These are phyloP conservation scores for Quadriops clusia DNA, from an alignment of 2,888 invertebrate genomes.

Conservation along the genomic window DNA sequence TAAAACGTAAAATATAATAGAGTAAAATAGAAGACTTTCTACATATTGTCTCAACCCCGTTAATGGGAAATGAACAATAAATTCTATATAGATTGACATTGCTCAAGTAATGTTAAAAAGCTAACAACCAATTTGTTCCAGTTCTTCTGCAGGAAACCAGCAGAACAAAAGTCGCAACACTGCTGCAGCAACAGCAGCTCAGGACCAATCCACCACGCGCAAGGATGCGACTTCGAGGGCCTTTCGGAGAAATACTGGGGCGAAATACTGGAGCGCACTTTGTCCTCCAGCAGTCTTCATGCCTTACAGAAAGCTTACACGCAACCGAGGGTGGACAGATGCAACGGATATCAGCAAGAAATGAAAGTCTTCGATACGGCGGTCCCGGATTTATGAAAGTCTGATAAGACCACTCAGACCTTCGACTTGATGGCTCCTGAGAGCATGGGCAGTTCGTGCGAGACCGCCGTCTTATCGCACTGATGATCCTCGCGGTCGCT, in stretches of 20 bases:
- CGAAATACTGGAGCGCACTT: constrained; percentile 65
- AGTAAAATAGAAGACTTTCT: no score
- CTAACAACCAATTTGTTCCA: no score
- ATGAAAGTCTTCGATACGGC: constrained; percentile 31
- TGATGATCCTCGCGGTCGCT: no score
- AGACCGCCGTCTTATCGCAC: constrained; percentile 14
- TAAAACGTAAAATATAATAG: no score
- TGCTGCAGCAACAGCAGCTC: constrained; percentile 28
- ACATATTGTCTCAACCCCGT: no score
- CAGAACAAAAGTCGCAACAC: constrained; percentile 20
- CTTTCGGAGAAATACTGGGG: constrained; percentile 46
- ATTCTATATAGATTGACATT: no score
- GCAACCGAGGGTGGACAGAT: constrained; percentile 26
- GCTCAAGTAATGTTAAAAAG: no score
- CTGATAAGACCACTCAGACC: constrained; percentile 37
- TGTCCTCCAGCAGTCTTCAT: constrained; percentile 63
- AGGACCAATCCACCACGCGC: constrained; percentile 24
- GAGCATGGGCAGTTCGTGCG: constrained; percentile 30
- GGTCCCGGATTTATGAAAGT: constrained; percentile 37
- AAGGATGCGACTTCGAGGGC: constrained; percentile 42
- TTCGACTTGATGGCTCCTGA: constrained; percentile 24
- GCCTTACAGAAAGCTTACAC: constrained; percentile 37
- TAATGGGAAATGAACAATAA: no score
- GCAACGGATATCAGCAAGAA: constrained; percentile 33
- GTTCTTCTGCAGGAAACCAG: constrained; percentile 28